Conservation (phyloP, 2,797 vertebrate species). For the Lagocephalus sceleratus region DNA sequence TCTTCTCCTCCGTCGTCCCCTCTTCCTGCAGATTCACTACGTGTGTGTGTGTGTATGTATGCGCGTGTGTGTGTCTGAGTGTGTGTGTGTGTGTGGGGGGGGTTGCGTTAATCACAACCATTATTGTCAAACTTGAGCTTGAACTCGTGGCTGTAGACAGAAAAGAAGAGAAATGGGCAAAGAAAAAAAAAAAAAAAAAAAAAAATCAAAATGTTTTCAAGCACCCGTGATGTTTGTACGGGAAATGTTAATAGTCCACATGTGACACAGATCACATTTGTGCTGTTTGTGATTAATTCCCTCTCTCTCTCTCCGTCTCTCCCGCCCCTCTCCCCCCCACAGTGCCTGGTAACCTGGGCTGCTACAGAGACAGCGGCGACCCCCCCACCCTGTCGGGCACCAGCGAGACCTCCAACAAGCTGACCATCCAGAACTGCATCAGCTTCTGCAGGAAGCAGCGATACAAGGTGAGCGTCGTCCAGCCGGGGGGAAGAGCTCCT, state of each 20-base stretch:
- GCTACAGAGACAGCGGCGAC: constrained; percentile 93
- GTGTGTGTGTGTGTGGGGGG: no score
- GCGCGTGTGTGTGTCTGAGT: no score
- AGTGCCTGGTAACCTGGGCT: constrained; percentile 97
- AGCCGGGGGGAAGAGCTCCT: no score
- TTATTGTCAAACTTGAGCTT: no score
- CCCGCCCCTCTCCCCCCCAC: constrained; percentile 34
- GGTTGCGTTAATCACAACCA: no score
- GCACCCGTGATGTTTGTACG: background rate
- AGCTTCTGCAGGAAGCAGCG: constrained; percentile 89
- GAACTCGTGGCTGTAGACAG: no score
- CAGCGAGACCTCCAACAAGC: constrained; percentile 91
- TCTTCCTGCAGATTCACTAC: no score
- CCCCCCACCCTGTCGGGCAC: constrained; percentile 88
- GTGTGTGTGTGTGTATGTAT: no score
- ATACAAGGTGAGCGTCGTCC: constrained; percentile 89
- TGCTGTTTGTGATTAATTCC: constrained; percentile 3
- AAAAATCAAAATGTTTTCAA: background rate
- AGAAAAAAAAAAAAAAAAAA: background rate
- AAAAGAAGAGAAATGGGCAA: no score
- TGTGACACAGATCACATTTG: background rate
- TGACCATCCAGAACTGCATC: constrained; percentile 95
- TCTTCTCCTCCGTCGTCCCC: background rate
- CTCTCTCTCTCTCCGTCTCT: constrained; percentile 6
- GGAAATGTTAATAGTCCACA: background rate